A percentile compares a stretch with the other conserved stretches of the same genome.
These are phyloP conservation scores for Vireo griseus DNA, from an alignment of 2,797 vertebrate genomes.

Conservation along the genomic window DNA sequence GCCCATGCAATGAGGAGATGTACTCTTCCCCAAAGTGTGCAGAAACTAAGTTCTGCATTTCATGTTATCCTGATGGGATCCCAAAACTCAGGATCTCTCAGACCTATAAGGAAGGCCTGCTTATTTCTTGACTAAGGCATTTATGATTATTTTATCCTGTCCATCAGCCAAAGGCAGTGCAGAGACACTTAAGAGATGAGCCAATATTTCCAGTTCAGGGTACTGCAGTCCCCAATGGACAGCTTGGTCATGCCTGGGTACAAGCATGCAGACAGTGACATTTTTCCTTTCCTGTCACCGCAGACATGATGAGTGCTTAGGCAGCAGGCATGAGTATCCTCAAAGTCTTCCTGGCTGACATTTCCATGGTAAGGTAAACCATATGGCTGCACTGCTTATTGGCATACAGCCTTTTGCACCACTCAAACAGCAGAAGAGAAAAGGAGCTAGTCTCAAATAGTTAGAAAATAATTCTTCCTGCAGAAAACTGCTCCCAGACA, in stretches of 20 bases:
- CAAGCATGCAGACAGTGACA: neutral
- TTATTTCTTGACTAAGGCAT: neutral
- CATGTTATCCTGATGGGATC: neutral
- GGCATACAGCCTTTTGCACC: neutral
- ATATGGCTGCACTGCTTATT: neutral
- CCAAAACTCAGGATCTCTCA: neutral
- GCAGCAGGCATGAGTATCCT: neutral
- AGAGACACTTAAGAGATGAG: neutral
- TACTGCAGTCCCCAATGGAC: neutral
- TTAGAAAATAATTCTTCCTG: neutral
- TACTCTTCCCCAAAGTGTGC: neutral
- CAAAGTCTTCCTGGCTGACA: slow-evolving; percentile 1
- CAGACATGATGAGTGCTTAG: neutral
- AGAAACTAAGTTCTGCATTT: neutral
- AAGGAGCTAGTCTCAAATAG: neutral
- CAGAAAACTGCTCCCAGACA: neutral
- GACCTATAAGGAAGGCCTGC: neutral
- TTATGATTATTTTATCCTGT: neutral
- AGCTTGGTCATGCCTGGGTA: neutral
- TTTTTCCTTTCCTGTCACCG: neutral
- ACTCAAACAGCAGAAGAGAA: neutral
- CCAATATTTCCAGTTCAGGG: neutral
- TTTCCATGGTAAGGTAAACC: slow-evolving; percentile 2
- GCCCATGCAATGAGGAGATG: neutral
- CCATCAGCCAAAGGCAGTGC: neutral